A percentile compares a stretch with the other conserved stretches of the same genome.
These are phyloP conservation scores for Tragulus kanchil DNA, from an alignment of 2,113 vertebrate species.

Conservation along the genomic window DNA sequence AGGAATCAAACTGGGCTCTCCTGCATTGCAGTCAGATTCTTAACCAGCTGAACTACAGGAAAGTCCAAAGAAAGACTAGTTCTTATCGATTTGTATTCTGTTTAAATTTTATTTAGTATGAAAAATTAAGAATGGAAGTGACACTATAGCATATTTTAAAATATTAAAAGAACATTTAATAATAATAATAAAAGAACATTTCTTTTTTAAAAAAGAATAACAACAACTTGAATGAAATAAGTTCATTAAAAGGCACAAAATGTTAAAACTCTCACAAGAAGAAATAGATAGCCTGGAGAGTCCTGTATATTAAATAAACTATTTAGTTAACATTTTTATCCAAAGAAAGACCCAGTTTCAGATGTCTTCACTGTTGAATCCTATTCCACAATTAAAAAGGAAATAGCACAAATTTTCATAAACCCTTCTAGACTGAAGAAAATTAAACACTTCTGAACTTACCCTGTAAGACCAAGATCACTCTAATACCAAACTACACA, in stretches of 20 bases:
- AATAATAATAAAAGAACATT: background rate
- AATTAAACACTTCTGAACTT: background rate
- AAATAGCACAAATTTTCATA: background rate
- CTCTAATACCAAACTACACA: background rate
- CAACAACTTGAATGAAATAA: slow-evolving; percentile 17
- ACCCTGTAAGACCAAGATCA: background rate
- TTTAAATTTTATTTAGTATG: background rate
- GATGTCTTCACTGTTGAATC: background rate
- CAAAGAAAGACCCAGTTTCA: background rate
- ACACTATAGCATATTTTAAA: background rate
- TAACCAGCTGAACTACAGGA: too few relatives aligned
- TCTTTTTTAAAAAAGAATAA: background rate
- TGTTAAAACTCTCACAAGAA: background rate
- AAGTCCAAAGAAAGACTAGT: background rate
- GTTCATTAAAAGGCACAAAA: background rate
- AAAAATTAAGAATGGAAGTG: background rate
- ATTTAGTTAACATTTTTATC: background rate
- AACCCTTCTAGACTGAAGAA: background rate
- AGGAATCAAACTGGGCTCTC: too few relatives aligned
- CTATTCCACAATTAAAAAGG: background rate
- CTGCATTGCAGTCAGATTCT: too few relatives aligned
- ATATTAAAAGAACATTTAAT: background rate
- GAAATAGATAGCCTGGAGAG: background rate
- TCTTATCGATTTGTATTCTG: background rate
- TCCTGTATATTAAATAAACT: background rate